Evolutionary conservation across 2,888 invertebrate genomes (phyloP), one percentile per base, ranked within the genome.

Genomic region (Apodemia zela): DNA sequence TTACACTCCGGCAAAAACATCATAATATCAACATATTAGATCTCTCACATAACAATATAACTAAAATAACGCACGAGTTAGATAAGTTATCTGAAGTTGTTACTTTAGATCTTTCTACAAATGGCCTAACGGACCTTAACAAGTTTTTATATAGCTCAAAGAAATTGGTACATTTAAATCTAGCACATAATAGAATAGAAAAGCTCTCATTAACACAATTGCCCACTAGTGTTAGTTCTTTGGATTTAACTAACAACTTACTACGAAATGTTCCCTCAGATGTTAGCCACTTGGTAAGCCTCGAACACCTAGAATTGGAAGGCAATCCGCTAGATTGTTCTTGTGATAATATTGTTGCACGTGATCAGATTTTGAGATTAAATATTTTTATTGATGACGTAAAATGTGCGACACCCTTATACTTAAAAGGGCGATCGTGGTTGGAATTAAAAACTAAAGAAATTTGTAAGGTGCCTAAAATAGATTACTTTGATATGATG

Each of bases 261-360:
- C 86, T 95, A 66, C 86, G 82, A 64, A 85, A 93, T 77, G 86
- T 95, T 66, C 94, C 95, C 7, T 77, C 89, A 63, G 94, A 94
- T 71, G 76, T 95, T 64, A 86, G 82, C 29, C 86, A 87, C 69
- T 81, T 95, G 64, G 85, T 84, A 58, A 81, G 92, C 72, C 82
- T 96, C 63, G 93, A 93, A 76, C 92, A 93, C 71, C 84, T 96
- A 65, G 93, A 95, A 77, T 75, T 96, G 65, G 90, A 93, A 61
- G 94, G 94, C 58, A 96, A 96, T 78, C 94, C 94, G 47, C 85
- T 96, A 7, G 89, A 94, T 71, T 96, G 96, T 81, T 93, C 94
- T 35, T 96, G 96, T 76, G 92, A 93, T 68, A 95, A 95, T 65
- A 81, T 96, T 65, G 86, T 93, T 68, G 89, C 93, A 60, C 93